Evolutionary conservation across 2,797 vertebrate genomes (phyloP), one percentile per base, ranked within the genome.

Genomic region (Sorex maritimensis): DNA sequence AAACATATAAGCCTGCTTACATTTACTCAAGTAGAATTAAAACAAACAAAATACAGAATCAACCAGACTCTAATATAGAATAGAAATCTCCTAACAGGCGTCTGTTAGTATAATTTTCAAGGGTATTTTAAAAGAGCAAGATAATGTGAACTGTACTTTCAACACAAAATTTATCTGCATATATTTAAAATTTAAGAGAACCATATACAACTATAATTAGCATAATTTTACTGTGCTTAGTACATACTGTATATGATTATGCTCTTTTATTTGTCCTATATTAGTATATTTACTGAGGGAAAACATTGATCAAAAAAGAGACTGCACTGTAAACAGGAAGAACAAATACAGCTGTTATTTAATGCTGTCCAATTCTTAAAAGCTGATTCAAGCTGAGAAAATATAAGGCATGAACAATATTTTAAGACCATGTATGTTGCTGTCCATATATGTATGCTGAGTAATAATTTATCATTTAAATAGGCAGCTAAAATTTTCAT

Each of bases 251-350:
- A 61, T 58, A 58, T 61, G 58, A n/a, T 73, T 68, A 28, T 80
- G 90, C 44, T 79, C 23, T 34, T 1, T 12, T 78, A 52, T 10
- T 44, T 30, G 86, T 86, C 4, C 4, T 58, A 49, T 67, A 6
- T 46, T 38, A 21, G 2, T 75, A 2, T 78, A 73, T 86, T 86
- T 91, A 74, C 44, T 4, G 7, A 74, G 28, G 30, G 9, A 89
- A 78, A 90, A 93, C 2, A 46, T 46, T 24, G 79, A 84, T 85
- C 89, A 87, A 92, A 69, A 8, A 91, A 88, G 11, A 81, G 13
- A 46, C 41, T 74, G 8, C 14, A 63, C 10, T 21, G 46, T n/a
- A 80, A 49, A 90, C 72, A 4, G 74, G 67, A 90, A 90, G 14
- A 68, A 23, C 49, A 80, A 91, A 80, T 63, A 34, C 2, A 81